Percentiles rank a stretch among this genome's conserved stretches.
These are phyloP conservation scores for Dascillus cervinus DNA, from an alignment of 2,888 invertebrate species.

Conservation along the genomic window DNA sequence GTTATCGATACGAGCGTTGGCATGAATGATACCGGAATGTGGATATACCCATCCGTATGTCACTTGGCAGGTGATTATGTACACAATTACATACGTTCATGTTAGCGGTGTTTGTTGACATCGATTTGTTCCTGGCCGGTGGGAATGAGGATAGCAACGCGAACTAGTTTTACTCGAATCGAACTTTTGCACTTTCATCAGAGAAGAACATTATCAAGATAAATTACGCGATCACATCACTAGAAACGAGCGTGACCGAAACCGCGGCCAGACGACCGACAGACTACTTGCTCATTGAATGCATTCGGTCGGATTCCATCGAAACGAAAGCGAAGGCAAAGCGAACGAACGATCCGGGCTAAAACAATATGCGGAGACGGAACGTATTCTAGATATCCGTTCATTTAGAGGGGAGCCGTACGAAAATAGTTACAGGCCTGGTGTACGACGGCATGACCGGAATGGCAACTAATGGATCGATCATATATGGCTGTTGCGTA, in stretches of 20 bases:
- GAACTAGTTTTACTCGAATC: too few relatives aligned
- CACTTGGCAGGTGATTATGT: slow-evolving; percentile 10
- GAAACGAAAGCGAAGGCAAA: slow-evolving; percentile 26
- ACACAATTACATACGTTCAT: slow-evolving; percentile 17
- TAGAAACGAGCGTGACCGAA: slow-evolving; percentile 14
- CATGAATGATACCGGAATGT: too few relatives aligned
- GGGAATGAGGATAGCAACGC: not conserved
- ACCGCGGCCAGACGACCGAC: slow-evolving; percentile 13
- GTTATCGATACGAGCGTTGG: too few relatives aligned
- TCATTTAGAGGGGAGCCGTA: slow-evolving; percentile 15
- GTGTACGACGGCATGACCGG: slow-evolving; percentile 15
- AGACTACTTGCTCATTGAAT: slow-evolving; percentile 18
- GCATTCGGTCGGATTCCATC: slow-evolving; percentile 20
- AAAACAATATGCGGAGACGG: slow-evolving; percentile 22
- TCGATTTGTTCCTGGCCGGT: slow-evolving; percentile 12
- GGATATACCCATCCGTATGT: not conserved
- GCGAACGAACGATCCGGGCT: slow-evolving; percentile 21
- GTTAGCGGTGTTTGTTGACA: slow-evolving; percentile 15
- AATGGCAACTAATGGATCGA: slow-evolving; percentile 17
- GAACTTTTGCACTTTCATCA: too few relatives aligned
- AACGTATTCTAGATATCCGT: slow-evolving; percentile 20
- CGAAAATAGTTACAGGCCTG: slow-evolving; percentile 21
- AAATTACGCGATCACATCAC: slow-evolving; percentile 16
- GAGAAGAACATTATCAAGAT: too few relatives aligned
- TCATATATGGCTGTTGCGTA: slow-evolving; percentile 17